Evolutionary conservation across 2,113 vertebrate genomes (phyloP).

Genomic region (Corydoras maculifer): DNA sequence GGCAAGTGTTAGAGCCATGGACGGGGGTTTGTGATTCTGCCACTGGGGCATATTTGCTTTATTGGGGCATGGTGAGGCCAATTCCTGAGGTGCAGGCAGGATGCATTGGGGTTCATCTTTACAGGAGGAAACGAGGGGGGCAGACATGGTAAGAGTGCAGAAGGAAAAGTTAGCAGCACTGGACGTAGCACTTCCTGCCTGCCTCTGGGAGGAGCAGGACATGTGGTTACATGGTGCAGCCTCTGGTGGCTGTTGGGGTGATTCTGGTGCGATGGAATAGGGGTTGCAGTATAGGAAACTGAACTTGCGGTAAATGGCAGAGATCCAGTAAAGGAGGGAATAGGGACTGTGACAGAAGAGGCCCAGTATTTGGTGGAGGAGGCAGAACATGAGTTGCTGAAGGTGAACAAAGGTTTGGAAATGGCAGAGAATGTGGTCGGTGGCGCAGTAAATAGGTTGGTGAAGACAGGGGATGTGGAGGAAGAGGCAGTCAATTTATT

Average conservation of each 20-base stretch:
- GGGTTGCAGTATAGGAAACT: neutral
- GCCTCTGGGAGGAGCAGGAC: slow-evolving; percentile 23
- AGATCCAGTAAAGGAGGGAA: neutral
- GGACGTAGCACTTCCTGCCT: slow-evolving; percentile 56
- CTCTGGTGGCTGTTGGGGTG: neutral
- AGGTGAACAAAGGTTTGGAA: neutral
- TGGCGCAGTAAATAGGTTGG: slow-evolving; percentile 3
- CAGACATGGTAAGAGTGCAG: slow-evolving; percentile 47
- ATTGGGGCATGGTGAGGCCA: neutral
- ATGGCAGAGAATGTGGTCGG: slow-evolving; percentile 8
- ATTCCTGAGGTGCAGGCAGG: slow-evolving; percentile 39
- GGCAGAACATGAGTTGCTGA: neutral
- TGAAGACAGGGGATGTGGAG: neutral
- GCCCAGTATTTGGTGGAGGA: neutral
- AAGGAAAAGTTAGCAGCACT: slow-evolving; percentile 60
- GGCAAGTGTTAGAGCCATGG: slow-evolving; percentile 52
- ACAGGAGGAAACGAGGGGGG: neutral
- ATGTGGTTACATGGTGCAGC: no score
- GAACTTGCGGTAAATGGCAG: neutral
- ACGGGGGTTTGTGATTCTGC: slow-evolving; percentile 33
- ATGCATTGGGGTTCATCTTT: slow-evolving; percentile 4
- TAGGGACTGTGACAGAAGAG: slow-evolving; percentile 12
- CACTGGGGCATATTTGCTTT: neutral
- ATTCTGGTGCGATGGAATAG: neutral
- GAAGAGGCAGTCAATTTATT: neutral